These are phyloP conservation scores for Acanthosepion lycidas DNA, from an alignment of 2,888 invertebrate genomes.

Conservation along the genomic window DNA sequence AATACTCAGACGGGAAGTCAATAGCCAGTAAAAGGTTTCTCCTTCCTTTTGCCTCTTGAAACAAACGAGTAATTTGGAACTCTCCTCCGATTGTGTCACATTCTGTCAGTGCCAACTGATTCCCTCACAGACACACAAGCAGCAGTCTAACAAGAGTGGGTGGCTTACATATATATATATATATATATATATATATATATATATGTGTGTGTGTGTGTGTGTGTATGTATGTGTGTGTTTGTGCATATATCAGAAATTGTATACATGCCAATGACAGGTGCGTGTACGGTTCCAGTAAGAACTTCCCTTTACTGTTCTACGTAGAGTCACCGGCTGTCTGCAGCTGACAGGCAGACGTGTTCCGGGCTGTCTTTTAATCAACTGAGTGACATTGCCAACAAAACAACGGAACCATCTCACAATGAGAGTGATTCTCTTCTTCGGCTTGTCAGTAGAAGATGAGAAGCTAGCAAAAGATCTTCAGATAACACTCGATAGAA, in stretches of 20 bases:
- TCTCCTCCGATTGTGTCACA: not conserved
- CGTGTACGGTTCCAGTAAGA: not conserved
- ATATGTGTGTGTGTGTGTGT: not conserved
- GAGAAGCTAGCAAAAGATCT: not conserved
- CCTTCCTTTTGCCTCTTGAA: not conserved
- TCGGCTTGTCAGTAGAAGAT: not conserved
- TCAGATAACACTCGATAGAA: not conserved
- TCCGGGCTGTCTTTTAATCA: not conserved
- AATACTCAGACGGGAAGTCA: not conserved
- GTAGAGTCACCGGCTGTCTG: not conserved
- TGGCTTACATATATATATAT: not conserved
- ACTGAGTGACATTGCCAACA: slow-evolving; percentile 33
- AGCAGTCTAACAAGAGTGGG: not conserved
- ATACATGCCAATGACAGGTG: slow-evolving; percentile 33
- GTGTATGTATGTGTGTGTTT: not conserved
- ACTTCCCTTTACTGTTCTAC: not conserved
- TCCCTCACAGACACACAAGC: not conserved
- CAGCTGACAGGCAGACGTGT: slow-evolving; percentile 22
- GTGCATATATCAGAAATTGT: not conserved
- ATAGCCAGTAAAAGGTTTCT: not conserved
- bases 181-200: too few relatives aligned
- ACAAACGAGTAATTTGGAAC: slow-evolving; percentile 22
- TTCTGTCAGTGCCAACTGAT: slow-evolving; percentile 22
- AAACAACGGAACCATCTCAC: not conserved
- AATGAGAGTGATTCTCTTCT: slow-evolving; percentile 21